phyloP scores from a whole-genome alignment of 92 coral and sea anemone species.

The Pocillopora grandis region DNA sequence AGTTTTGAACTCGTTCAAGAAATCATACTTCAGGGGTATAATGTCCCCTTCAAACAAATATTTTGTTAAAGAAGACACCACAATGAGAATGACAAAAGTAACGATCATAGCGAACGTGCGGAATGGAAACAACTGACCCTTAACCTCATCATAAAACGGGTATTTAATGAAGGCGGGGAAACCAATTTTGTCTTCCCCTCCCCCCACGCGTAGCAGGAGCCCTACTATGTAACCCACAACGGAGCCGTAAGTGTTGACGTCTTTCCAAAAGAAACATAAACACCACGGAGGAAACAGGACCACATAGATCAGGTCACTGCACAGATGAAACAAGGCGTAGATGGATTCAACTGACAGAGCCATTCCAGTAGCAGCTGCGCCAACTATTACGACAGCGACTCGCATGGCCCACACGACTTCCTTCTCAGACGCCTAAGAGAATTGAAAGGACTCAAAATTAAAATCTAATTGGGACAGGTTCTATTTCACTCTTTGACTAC shows the following conservation, averaged over 20 bases:
- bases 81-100: conserved; percentile 48
- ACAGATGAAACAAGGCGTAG: conserved; percentile 74
- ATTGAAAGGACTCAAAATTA: background rate
- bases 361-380: conserved; percentile 75
- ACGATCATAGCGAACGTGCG: conserved; percentile 70
- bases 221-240: conserved; percentile 74
- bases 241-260: conserved; percentile 79
- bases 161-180: conserved; percentile 70
- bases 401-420: conserved; percentile 93
- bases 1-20: conserved; percentile 65
- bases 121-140: conserved; percentile 71
- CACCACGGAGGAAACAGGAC: conserved; percentile 84
- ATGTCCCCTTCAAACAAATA: conserved; percentile 56
- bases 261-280: conserved; percentile 73
- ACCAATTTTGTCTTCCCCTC: conserved; percentile 78
- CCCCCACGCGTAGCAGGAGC: conserved; percentile 73
- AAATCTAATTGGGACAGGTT: background rate
- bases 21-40: conserved; percentile 60
- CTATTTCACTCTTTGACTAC: too few species aligned
- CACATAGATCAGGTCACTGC: conserved; percentile 77
- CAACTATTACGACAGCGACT: conserved; percentile 67
- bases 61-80: conserved; percentile 53
- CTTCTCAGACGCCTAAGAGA: conserved; percentile 68
- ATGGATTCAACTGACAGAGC: conserved; percentile 78
- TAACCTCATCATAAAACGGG: conserved; percentile 65